Base-by-base conservation (phyloP, 2,888 invertebrate species). In the Lacanobia wlatinum region DNA sequence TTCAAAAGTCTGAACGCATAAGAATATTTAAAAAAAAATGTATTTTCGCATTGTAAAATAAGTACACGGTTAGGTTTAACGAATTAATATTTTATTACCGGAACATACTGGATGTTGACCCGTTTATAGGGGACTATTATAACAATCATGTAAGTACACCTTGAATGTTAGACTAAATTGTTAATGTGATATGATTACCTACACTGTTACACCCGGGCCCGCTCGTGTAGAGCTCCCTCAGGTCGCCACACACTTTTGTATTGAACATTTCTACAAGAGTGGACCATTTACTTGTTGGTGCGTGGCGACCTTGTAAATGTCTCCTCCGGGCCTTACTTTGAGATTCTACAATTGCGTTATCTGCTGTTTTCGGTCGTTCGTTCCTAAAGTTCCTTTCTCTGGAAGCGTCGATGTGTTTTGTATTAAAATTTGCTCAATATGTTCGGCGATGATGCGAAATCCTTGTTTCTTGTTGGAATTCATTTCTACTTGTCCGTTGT, bases 11-110 rank as follows among this genome's bases (percentile, higher is more conserved):
- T 96, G 96, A 96, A 95, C 95, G 91, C 88, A 89, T 92, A 91
- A 90, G 89, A 90, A 90, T 73, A 78, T 75, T 70, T 60, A 71
- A 80, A 87, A 84, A 85, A 76, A 87, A 92, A 93, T 95, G 95
- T 96, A 95, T 96, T 96, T 96, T 96, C 95, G 91, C 96, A 95
- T 95, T 95, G 95, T 96, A 94, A 93, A 92, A 91, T 94, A 94
- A 89, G 89, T 94, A 95, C 96, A 96, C 95, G 87, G 89, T 91
- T 95, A 96, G 95, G 89, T 92, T 91, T 92, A 94, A 94, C 90
- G 92, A 95, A 95, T 93, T 92, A 93, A 94, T 95, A 95, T 96
- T 96, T 96, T 95, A 95, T 89, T 95, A 96, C 93, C 90, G 92
- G 83, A 93, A 89, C 94, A 92, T 94, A 94, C 92, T 93, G 63